phyloP scores from a whole-genome alignment of 2,888 invertebrate genomes.

The Venusia cambrica region DNA sequence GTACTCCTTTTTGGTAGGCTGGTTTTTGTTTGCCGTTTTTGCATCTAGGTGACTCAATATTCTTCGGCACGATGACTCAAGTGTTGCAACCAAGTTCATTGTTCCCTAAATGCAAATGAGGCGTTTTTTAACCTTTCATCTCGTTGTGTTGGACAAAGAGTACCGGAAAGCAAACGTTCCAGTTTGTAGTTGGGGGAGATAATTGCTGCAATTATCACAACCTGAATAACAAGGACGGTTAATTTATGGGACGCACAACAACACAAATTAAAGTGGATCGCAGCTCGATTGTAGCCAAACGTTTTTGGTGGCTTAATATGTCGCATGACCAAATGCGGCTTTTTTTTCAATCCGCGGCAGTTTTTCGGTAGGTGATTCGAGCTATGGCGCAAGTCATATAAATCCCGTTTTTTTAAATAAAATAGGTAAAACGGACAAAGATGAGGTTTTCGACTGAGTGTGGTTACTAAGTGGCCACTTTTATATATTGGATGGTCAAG shows the following conservation, averaged over 20 bases:
- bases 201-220: slow-evolving; percentile 27
- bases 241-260: slow-evolving; percentile 27
- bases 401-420: too few relatives aligned
- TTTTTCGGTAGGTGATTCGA: too few relatives aligned
- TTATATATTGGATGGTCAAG: too few relatives aligned
- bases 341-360: too few relatives aligned
- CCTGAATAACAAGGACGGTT: slow-evolving; percentile 23
- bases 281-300: slow-evolving; percentile 5
- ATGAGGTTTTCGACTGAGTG: too few relatives aligned
- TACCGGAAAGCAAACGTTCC: slow-evolving; percentile 23
- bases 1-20: slow-evolving; percentile 3
- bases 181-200: slow-evolving; percentile 21
- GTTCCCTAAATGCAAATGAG: slow-evolving; percentile 20
- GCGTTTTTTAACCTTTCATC: slow-evolving; percentile 16
- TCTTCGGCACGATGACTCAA: slow-evolving; percentile 16
- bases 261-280: slow-evolving; percentile 23
- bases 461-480: too few relatives aligned
- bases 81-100: slow-evolving; percentile 18
- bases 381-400: too few relatives aligned
- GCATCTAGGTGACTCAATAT: slow-evolving; percentile 9
- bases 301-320: slow-evolving; percentile 5
- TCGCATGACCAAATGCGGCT: too few relatives aligned
- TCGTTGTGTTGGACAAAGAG: slow-evolving; percentile 20
- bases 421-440: too few relatives aligned
- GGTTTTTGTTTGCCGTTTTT: slow-evolving; percentile 7